Percentiles rank a stretch among this genome's conserved stretches.
These are phyloP conservation scores for Dysdera silvatica DNA, from an alignment of 1,140 invertebrate species.

Conservation along the genomic window DNA sequence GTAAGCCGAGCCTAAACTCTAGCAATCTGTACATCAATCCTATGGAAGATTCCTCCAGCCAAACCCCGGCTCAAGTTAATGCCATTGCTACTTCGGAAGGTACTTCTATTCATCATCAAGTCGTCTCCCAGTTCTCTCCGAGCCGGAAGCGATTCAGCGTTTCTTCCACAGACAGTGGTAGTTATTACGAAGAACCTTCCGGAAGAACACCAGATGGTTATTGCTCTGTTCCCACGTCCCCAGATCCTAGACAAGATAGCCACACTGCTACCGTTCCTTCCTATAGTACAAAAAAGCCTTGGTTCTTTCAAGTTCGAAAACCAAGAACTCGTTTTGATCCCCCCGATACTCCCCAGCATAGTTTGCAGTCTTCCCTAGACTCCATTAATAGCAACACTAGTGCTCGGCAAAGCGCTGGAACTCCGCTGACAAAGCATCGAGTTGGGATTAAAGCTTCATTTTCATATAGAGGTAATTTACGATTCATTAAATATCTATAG, in stretches of 20 bases:
- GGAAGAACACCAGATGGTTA: slow-evolving; percentile 20
- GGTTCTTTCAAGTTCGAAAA: slow-evolving; percentile 56
- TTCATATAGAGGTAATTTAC: slow-evolving; percentile 18
- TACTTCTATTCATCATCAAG: slow-evolving; percentile 82
- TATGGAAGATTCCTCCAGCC: slow-evolving; percentile 49
- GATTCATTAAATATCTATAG: not conserved
- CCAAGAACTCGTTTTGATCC: slow-evolving; percentile 42
- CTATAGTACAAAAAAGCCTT: slow-evolving; percentile 56
- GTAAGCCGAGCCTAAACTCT: slow-evolving; percentile 42
- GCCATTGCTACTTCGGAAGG: slow-evolving; percentile 78
- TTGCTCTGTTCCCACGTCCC: slow-evolving; percentile 23
- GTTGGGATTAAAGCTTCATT: slow-evolving; percentile 25
- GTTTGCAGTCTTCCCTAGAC: slow-evolving; percentile 41
- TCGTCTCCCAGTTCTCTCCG: slow-evolving; percentile 67
- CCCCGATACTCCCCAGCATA: slow-evolving; percentile 39
- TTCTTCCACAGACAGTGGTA: slow-evolving; percentile 27
- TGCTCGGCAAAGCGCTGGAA: slow-evolving; percentile 19
- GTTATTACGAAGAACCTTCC: slow-evolving; percentile 26
- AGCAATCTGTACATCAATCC: slow-evolving; percentile 90
- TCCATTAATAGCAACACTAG: slow-evolving; percentile 39
- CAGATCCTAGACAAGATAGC: slow-evolving; percentile 16
- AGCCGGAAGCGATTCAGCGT: slow-evolving; percentile 15
- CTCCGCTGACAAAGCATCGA: slow-evolving; percentile 17
- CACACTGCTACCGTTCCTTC: slow-evolving; percentile 10
- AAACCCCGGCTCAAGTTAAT: slow-evolving; percentile 55